Evolutionary conservation across 1,140 invertebrate species (phyloP).

Genomic region (Himalopsyche phryganea): DNA sequence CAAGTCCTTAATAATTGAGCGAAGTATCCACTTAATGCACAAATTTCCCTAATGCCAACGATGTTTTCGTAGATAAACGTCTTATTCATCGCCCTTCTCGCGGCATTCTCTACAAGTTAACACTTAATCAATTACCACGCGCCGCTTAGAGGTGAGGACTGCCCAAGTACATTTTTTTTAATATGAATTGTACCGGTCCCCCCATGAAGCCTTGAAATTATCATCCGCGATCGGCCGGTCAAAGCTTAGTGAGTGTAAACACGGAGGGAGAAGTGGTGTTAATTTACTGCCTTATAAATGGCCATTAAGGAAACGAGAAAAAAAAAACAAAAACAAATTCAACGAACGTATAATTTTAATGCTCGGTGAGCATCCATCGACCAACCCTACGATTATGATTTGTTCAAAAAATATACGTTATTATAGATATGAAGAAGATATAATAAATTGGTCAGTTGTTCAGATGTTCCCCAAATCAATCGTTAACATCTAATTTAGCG

Average conservation of each 20-base stretch:
- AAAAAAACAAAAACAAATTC: conserved; percentile 5
- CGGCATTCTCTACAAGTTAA: not conserved
- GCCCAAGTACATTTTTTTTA: no score
- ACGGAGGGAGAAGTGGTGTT: conserved; percentile 3
- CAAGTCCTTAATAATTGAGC: no score
- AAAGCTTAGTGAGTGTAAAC: conserved; percentile 5
- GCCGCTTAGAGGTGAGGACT: not conserved
- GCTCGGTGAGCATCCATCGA: no score
- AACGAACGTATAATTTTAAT: conserved; percentile 12
- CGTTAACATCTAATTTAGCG: no score
- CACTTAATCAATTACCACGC: conserved; percentile 2
- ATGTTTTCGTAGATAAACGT: not conserved
- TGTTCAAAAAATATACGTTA: no score
- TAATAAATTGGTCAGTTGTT: no score
- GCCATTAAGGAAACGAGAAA: not conserved
- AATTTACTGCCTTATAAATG: conserved; percentile 23
- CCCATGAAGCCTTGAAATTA: conserved; percentile 2
- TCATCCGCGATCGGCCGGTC: conserved; percentile 12
- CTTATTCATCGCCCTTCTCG: not conserved
- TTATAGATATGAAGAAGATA: no score
- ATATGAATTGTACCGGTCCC: not conserved
- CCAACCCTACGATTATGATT: no score
- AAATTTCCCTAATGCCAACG: not conserved
- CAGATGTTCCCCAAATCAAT: no score
- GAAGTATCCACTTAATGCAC: no score